phyloP scores from a whole-genome alignment of 1,140 invertebrate genomes.

The Drosophila sturtevanti region DNA sequence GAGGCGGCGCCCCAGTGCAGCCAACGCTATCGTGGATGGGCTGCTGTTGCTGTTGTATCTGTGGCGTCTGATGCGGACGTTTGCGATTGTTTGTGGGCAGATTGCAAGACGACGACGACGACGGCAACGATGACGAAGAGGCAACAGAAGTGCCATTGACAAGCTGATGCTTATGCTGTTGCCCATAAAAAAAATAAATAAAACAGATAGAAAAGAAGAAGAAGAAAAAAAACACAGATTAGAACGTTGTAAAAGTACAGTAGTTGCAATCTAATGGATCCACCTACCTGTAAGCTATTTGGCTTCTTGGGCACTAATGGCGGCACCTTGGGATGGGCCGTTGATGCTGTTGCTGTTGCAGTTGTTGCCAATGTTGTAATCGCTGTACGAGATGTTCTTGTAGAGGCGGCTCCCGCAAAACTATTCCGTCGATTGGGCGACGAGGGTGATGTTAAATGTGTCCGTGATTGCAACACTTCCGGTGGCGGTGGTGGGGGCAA shows the following conservation, averaged over 20 bases:
- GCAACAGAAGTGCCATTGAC: conserved; percentile 40
- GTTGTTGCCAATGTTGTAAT: conserved; percentile 13
- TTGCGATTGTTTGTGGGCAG: conserved; percentile 65
- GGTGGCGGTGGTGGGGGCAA: conserved; percentile 89
- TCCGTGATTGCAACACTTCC: conserved; percentile 76
- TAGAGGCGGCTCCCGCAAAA: conserved; percentile 74
- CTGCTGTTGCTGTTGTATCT: conserved; percentile 6
- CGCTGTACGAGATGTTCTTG: neutral
- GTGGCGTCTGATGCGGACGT: conserved; percentile 71
- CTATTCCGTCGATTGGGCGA: conserved; percentile 79
- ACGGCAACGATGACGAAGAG: neutral
- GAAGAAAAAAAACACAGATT: conserved; percentile 10
- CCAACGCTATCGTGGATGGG: conserved; percentile 64
- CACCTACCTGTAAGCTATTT: conserved; percentile 71
- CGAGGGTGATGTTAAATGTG: conserved; percentile 52
- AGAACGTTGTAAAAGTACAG: conserved; percentile 16
- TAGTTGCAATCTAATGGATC: conserved; percentile 6
- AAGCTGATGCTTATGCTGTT: conserved; percentile 45
- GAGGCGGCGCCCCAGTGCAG: conserved; percentile 43
- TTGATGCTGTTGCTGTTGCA: conserved; percentile 16
- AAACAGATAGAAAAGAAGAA: too few species aligned
- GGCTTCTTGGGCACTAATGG: conserved; percentile 76
- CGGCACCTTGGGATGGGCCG: conserved; percentile 33
- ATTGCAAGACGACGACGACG: conserved; percentile 22
- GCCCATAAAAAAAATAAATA: conserved; percentile 30